Percentiles rank a stretch among this genome's conserved stretches.
phyloP scores from a whole-genome alignment of 1,140 invertebrate species.

The Ylistrum balloti region DNA sequence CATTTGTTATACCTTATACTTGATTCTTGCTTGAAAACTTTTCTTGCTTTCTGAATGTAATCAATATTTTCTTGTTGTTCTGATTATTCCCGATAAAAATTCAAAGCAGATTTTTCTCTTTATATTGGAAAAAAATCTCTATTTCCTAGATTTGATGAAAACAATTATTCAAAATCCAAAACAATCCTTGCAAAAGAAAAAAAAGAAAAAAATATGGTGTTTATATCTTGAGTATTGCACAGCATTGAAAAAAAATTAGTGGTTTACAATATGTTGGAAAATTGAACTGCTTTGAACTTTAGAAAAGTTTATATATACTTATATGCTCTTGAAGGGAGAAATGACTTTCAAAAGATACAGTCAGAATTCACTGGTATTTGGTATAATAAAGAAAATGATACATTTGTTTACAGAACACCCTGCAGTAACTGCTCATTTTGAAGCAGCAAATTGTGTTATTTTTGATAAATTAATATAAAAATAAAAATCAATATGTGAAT shows the following conservation, averaged over 20 bases:
- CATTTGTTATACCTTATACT: not conserved
- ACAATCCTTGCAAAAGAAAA: not conserved
- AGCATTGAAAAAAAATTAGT: no score
- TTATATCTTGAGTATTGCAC: no score
- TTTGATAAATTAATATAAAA: no score
- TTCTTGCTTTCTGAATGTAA: not conserved
- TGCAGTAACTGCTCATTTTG: not conserved
- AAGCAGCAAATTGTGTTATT: not conserved
- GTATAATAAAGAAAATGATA: constrained; percentile 23
- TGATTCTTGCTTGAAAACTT: not conserved
- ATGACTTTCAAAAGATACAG: not conserved
- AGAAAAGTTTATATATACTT: no score
- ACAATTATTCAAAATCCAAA: no score
- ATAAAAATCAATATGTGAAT: no score
- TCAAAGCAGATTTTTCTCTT: not conserved
- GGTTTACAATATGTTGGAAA: no score
- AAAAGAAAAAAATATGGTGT: not conserved
- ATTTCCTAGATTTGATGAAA: no score
- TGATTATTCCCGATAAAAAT: not conserved
- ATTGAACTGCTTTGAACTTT: no score
- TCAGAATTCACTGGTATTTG: not conserved
- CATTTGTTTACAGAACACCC: not conserved
- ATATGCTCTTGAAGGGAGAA: not conserved
- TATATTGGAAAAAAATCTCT: not conserved
- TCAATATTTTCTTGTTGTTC: not conserved